Evolutionary conservation across 2,797 vertebrate genomes (phyloP).

Genomic region (Poeciliopsis infans): DNA sequence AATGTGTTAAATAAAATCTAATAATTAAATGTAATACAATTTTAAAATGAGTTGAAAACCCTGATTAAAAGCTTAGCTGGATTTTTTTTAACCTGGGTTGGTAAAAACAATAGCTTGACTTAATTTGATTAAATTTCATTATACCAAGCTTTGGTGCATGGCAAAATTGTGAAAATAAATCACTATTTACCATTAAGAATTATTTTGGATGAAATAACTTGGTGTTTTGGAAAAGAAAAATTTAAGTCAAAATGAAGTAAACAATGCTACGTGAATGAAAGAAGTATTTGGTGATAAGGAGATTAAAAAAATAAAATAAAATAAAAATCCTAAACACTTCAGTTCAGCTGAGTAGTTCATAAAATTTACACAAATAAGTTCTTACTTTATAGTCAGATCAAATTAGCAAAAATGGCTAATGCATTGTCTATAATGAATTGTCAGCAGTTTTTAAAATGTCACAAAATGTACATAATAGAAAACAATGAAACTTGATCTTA

Average conservation of each 20-base stretch:
- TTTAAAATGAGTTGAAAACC: neutral
- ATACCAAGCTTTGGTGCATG: neutral
- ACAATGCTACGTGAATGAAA: slow-evolving; percentile 28
- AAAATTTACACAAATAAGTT: neutral
- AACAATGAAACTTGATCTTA: slow-evolving; percentile 12
- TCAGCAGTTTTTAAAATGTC: slow-evolving; percentile 8
- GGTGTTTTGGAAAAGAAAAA: neutral
- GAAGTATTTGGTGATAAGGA: slow-evolving; percentile 35
- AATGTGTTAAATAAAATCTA: neutral
- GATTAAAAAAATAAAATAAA: no score
- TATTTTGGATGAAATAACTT: neutral
- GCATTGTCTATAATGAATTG: neutral
- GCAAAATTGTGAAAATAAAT: neutral
- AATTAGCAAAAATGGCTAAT: neutral
- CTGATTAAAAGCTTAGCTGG: neutral
- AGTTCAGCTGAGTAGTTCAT: neutral
- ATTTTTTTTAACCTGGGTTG: neutral
- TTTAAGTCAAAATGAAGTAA: neutral
- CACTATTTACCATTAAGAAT: neutral
- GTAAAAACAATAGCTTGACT: neutral
- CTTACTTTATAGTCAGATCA: neutral
- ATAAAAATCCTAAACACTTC: neutral
- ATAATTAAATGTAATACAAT: neutral
- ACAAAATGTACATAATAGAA: neutral
- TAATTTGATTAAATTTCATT: neutral